Percentiles rank a stretch among this genome's conserved stretches.
Evolutionary conservation across 2,888 invertebrate species (phyloP).

Genomic region (Aporophyla lueneburgensis): DNA sequence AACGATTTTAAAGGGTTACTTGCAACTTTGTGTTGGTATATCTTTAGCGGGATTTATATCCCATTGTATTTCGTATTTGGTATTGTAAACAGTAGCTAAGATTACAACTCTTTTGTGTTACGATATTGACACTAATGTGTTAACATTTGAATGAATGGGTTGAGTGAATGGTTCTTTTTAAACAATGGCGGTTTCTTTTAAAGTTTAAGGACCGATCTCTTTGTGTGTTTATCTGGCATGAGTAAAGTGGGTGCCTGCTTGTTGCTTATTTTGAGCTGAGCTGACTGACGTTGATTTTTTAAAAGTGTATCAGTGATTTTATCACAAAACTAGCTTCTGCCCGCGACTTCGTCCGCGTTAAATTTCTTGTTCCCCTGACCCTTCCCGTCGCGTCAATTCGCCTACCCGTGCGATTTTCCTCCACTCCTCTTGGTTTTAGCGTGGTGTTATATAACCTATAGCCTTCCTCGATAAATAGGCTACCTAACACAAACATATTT

Average conservation of each 20-base stretch:
- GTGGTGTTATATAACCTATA: too few relatives aligned
- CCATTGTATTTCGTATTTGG: conserved; percentile 49
- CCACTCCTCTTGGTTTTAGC: too few relatives aligned
- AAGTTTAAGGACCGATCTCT: background rate
- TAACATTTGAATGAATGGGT: conserved; percentile 39
- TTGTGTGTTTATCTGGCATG: background rate
- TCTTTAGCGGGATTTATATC: conserved; percentile 48
- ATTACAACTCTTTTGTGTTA: conserved; percentile 45
- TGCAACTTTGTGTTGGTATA: conserved; percentile 58
- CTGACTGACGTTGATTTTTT: background rate
- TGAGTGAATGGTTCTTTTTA: conserved; percentile 13
- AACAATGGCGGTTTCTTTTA: conserved; percentile 13
- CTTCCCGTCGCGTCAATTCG: too few relatives aligned
- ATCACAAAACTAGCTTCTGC: too few relatives aligned
- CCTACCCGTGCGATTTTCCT: too few relatives aligned
- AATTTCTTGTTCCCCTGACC: too few relatives aligned
- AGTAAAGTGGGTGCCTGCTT: background rate
- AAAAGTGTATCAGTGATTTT: too few relatives aligned
- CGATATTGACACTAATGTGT: conserved; percentile 50
- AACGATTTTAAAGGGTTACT: conserved; percentile 65
- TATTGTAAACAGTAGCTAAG: conserved; percentile 47
- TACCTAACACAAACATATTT: too few relatives aligned
- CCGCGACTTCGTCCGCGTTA: too few relatives aligned
- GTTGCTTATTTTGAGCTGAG: background rate
- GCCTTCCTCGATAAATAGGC: too few relatives aligned